Base-by-base conservation (phyloP, 2,888 invertebrate species). In the Notocelia uddmanniana region DNA sequence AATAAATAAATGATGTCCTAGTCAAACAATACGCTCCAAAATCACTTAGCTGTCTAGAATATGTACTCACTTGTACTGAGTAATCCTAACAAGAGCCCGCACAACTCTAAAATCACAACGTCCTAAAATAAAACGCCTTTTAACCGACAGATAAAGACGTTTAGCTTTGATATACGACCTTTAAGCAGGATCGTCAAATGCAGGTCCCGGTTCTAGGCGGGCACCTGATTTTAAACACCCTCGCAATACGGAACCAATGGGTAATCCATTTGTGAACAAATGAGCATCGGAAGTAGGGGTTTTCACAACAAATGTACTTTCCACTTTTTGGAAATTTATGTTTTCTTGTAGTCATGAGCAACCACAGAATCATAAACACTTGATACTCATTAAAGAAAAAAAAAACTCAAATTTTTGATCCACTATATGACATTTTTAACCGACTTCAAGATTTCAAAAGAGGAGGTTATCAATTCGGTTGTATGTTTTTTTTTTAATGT, bases 51-150 rank as follows among this genome's bases (percentile, higher is more conserved):
- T 3, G 15, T 41, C 45, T n/a, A 45, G 45, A 45, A n/a, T n/a
- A n/a, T n/a, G 6, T 45, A 6, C 8, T n/a, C 45, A 45, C n/a
- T n/a, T 8, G n/a, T n/a, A n/a, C 45, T 45, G 8, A 45, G 45
- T 45, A 45, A 45, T 19, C 11, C 57, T 31, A 48, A 48, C 8
- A 3, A 68, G 34, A 31, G 2, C n/a, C 2, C n/a, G 18, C 26
- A 11, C 2, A 15, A 59, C 23, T 26, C 60, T 59, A 5, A 45
- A 45, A 60, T 23, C 59, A 41, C 45, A 62, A 19, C 13, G 9
- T 9, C n/a, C 21, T 52, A 21, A 63, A 63, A 63, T 34, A 63
- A 64, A 64, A 52, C 37, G 64, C 11, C 64, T 52, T 63, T 63
- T 19, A 50, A 23, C 52, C 21, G 21, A 64, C 23, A 26, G 37